Percentiles rank a stretch among this genome's conserved stretches.
phyloP scores from a whole-genome alignment of 1,140 invertebrate species.

The Meteorus sp. region DNA sequence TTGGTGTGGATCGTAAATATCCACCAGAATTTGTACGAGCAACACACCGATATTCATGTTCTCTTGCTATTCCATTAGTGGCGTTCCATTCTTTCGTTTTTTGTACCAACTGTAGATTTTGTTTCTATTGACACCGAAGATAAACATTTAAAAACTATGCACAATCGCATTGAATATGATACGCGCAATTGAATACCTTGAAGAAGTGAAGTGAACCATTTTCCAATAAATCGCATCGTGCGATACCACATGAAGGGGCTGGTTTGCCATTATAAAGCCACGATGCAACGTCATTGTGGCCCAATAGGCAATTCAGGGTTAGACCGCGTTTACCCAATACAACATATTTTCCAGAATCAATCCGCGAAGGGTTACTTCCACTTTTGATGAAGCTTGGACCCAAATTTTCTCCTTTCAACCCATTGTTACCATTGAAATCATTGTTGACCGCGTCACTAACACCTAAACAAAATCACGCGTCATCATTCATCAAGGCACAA shows the following conservation, averaged over 20 bases:
- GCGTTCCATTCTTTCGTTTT: slow-evolving; percentile 43
- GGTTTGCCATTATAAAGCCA: slow-evolving; percentile 50
- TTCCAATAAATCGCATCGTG: slow-evolving; percentile 40
- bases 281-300: slow-evolving; percentile 40
- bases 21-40: slow-evolving; percentile 45
- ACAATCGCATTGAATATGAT: background rate
- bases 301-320: slow-evolving; percentile 45
- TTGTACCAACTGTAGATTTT: slow-evolving; percentile 44
- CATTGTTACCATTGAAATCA: slow-evolving; percentile 42
- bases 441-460: slow-evolving; percentile 47
- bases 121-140: slow-evolving; percentile 34
- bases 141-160: background rate
- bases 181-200: slow-evolving; percentile 38
- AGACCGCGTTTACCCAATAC: slow-evolving; percentile 48
- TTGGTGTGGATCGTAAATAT: slow-evolving; percentile 46
- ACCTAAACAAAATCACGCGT: slow-evolving; percentile 34
- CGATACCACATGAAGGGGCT: slow-evolving; percentile 45
- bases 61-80: slow-evolving; percentile 31
- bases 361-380: slow-evolving; percentile 37
- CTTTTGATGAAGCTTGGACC: slow-evolving; percentile 31
- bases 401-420: slow-evolving; percentile 35
- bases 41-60: slow-evolving; percentile 52
- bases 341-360: slow-evolving; percentile 48
- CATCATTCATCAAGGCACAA: background rate
- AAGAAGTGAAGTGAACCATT: slow-evolving; percentile 52